Conservation (phyloP, 2,888 invertebrate genomes). For the Drosophila niveifrons region DNA sequence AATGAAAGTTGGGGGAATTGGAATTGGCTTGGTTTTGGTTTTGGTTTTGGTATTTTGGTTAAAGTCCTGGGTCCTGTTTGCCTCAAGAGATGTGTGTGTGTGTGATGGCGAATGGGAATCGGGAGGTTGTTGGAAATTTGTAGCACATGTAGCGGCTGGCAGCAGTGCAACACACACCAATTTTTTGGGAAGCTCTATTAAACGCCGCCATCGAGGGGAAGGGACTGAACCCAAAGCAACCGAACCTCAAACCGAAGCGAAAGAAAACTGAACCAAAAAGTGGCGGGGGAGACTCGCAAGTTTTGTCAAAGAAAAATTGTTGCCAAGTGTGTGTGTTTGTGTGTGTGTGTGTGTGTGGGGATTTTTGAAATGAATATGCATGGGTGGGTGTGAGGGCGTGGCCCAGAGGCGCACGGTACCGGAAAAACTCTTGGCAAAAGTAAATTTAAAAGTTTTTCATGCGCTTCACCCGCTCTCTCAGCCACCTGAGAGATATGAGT, state of each 20-base stretch:
- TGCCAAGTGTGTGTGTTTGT: constrained; percentile 6
- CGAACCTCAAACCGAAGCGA: constrained; percentile 10
- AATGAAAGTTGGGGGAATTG: constrained; percentile 76
- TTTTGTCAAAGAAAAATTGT: constrained; percentile 63
- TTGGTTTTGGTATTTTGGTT: constrained; percentile 6
- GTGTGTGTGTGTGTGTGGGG: constrained; percentile 35
- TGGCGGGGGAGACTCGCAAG: background rate
- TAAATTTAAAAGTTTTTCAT: constrained; percentile 77
- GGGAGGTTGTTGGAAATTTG: constrained; percentile 55
- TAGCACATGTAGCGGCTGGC: constrained; percentile 66
- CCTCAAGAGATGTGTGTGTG: constrained; percentile 4
- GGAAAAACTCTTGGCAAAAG: constrained; percentile 80
- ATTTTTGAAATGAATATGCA: constrained; percentile 79
- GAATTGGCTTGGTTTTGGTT: constrained; percentile 61
- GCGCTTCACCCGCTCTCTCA: constrained; percentile 18
- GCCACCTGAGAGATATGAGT: constrained; percentile 66
- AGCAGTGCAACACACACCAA: constrained; percentile 57
- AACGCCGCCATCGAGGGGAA: constrained; percentile 52
- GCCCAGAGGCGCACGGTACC: constrained; percentile 36
- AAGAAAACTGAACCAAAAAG: constrained; percentile 12
- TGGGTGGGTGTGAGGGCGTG: constrained; percentile 45
- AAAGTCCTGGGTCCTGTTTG: constrained; percentile 4
- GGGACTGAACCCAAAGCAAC: background rate
- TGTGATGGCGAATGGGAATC: background rate
- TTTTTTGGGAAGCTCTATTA: constrained; percentile 79